Evolutionary conservation across 2,113 vertebrate genomes (phyloP).

Genomic region (Colaptes auratus): DNA sequence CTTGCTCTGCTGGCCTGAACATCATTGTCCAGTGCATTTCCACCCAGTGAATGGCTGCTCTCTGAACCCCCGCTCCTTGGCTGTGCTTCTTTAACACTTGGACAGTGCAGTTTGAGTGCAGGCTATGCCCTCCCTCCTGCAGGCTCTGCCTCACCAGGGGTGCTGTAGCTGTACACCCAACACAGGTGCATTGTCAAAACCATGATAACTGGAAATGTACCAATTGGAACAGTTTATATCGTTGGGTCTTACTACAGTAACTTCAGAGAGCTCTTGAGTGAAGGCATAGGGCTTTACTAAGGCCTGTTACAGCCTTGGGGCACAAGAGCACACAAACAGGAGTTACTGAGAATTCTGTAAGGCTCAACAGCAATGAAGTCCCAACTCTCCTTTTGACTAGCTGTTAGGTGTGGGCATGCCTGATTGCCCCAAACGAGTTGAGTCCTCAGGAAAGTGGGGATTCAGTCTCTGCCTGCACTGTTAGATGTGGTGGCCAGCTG

Average conservation of each 20-base stretch:
- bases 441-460: not conserved
- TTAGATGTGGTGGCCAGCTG: not conserved
- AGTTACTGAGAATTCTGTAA: too few species aligned
- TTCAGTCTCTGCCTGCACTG: not conserved
- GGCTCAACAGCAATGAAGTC: not conserved
- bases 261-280: not conserved
- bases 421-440: not conserved
- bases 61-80: too few species aligned
- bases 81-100: not conserved
- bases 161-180: accelerated
- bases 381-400: not conserved
- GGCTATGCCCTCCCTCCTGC: too few species aligned
- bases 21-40: accelerated
- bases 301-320: not conserved
- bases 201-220: not conserved
- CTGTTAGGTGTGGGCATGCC: not conserved
- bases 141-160: not conserved
- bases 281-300: not conserved
- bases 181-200: accelerated
- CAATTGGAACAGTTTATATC: not conserved
- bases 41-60: accelerated
- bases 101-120: accelerated
- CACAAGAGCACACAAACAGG: accelerated
- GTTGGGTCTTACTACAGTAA: not conserved
- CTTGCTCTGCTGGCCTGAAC: accelerated